A percentile compares a stretch with the other conserved stretches of the same genome.
These are phyloP conservation scores for Leucoraja ocellata DNA, from an alignment of 2,797 vertebrate species.

Conservation along the genomic window DNA sequence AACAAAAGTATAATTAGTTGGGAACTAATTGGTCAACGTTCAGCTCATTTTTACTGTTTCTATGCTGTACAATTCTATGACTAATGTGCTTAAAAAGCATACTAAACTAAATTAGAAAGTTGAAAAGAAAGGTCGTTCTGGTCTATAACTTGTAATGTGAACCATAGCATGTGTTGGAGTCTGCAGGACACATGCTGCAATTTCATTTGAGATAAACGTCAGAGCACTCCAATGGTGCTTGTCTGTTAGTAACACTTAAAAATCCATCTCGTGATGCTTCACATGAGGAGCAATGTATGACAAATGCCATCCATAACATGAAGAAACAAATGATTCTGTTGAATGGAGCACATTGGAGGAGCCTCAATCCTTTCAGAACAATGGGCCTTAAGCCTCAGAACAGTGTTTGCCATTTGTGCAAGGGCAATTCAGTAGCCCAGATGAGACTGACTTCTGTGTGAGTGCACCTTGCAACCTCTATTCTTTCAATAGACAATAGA, in stretches of 20 bases:
- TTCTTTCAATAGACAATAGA: too few relatives aligned
- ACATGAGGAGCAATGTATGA: too few relatives aligned
- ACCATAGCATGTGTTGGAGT: not conserved
- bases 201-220: not conserved
- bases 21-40: not conserved
- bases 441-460: too few relatives aligned
- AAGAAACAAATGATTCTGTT: too few relatives aligned
- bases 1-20: slow-evolving; percentile 37
- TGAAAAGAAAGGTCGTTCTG: not conserved
- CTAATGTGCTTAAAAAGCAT: not conserved
- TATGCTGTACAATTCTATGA: too few relatives aligned
- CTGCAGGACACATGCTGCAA: not conserved
- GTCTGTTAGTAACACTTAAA: not conserved
- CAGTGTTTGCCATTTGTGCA: too few relatives aligned
- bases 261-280: not conserved
- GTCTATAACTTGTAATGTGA: not conserved
- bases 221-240: not conserved
- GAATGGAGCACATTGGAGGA: too few relatives aligned
- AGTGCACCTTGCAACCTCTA: too few relatives aligned
- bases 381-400: too few relatives aligned
- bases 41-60: not conserved
- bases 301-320: too few relatives aligned
- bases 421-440: too few relatives aligned
- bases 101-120: not conserved
- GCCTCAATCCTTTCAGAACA: too few relatives aligned